Evolutionary conservation across 2,797 vertebrate species (phyloP), one percentile per base, ranked within the genome.

Genomic region (Arctocebus calabarensis): DNA sequence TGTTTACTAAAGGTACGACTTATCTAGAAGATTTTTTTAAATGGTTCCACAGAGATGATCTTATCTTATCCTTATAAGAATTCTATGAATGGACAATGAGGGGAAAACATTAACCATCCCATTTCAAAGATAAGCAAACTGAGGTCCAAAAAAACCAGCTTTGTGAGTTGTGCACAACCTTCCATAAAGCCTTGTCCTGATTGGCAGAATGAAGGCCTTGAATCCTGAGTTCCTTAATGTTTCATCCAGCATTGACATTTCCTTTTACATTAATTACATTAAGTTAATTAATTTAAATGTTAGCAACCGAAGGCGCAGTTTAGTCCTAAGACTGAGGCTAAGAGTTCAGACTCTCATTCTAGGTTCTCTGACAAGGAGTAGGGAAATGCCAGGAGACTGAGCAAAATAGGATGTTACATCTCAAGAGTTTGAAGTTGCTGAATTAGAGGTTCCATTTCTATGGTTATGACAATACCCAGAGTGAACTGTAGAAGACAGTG

Each of bases 391-490:
- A 22, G 10, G 77, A 91, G 19, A 66, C 4, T 5, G 29, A 90
- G 77, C 20, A 88, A 94, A 93, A 88, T 37, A 70, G 52, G 43
- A 62, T 12, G 57, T 66, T 87, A 88, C 43, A 75, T 66, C 48
- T 73, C 25, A 64, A 48, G 61, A 79, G 75, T 62, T 34, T 64
- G 32, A 88, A 78, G 32, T 57, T 78, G n/a, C 88, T 34, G 32
- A 88, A 88, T 84, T 55, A 89, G 57, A 93, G 22, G 37, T 57
- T 91, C 37, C 34, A 32, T 68, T 43, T 97, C 94, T 90, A 68
- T 55, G 32, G 27, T 71, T 79, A 59, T 94, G 97, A 96, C 84
- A 90, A 81, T 84, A 55, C 43, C 81, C 95, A 97, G 94, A 97
- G 84, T 91, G 90, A 90, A 85, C 78, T 84, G 84, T 78, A 62